These are phyloP conservation scores for Cassiopea andromeda DNA, from an alignment of 30 jellyfish, hydroid and myxozoan genomes.

Conservation along the genomic window DNA sequence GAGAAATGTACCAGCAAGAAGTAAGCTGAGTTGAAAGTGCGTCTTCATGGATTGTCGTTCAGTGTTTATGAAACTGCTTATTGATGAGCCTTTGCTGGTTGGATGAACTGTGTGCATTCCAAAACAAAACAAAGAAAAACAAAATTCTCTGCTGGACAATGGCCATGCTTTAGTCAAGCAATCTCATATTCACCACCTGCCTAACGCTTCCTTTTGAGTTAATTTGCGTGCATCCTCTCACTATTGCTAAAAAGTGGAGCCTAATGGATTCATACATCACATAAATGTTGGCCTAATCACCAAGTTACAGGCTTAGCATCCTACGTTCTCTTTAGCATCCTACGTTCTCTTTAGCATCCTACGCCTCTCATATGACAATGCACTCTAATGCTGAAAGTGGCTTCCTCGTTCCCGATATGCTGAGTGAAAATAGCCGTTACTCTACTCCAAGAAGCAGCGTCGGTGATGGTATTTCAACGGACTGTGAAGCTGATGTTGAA, in stretches of 20 bases:
- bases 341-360: background rate
- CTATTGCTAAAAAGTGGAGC: background rate
- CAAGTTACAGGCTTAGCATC: background rate
- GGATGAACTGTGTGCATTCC: constrained; percentile 37
- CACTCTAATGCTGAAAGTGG: constrained; percentile 40
- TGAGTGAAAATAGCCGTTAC: constrained; percentile 59
- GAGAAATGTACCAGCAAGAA: background rate
- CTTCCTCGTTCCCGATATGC: constrained; percentile 53
- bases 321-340: background rate
- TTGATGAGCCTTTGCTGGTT: constrained; percentile 33
- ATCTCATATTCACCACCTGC: constrained; percentile 26
- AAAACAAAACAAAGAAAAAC: constrained; percentile 46
- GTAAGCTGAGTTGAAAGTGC: background rate
- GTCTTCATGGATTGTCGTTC: background rate
- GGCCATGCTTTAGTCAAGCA: constrained; percentile 34
- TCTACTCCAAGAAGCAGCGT: constrained; percentile 76
- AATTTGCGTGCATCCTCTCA: background rate
- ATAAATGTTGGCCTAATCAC: background rate
- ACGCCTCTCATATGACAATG: background rate
- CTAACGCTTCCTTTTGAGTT: background rate
- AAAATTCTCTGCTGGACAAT: constrained; percentile 31
- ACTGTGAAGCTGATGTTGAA: constrained; percentile 82
- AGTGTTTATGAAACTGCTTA: background rate
- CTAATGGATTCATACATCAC: background rate
- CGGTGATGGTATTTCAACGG: constrained; percentile 78